A percentile compares a stretch with the other conserved stretches of the same genome.
phyloP scores from a whole-genome alignment of 2,113 vertebrate species.

The Tetrax tetrax region DNA sequence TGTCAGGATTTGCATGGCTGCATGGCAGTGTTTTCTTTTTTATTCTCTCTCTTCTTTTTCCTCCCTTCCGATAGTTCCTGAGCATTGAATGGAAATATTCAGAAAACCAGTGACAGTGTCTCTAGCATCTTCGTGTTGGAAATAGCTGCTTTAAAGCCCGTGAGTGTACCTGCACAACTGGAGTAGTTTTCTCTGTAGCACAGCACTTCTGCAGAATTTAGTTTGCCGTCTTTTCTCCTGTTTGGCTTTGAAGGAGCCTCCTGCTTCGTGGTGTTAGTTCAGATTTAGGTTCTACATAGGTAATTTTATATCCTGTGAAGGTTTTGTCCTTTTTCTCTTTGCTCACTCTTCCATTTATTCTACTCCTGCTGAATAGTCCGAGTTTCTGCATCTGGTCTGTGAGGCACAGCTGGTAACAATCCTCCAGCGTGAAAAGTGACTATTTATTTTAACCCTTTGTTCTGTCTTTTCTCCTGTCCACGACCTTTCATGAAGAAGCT shows the following conservation, averaged over 20 bases:
- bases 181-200: neutral
- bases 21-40: neutral
- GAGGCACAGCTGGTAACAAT: neutral
- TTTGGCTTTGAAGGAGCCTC: neutral
- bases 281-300: neutral
- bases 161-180: neutral
- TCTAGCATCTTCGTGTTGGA: neutral
- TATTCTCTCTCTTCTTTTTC: neutral
- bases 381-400: neutral
- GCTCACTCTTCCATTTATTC: neutral
- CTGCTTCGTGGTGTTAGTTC: neutral
- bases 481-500: neutral
- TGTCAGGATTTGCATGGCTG: neutral
- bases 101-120: rapidly evolving
- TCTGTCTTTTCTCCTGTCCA: neutral
- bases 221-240: neutral
- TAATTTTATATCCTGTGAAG: neutral
- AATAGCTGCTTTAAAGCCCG: neutral
- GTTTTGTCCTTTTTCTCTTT: neutral
- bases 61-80: neutral
- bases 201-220: neutral
- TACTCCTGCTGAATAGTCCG: neutral
- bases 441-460: neutral
- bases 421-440: neutral
- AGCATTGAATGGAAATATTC: neutral